A percentile compares a stretch with the other conserved stretches of the same genome.
Evolutionary conservation across 2,888 invertebrate genomes (phyloP).

Genomic region (Philereme transversata): DNA sequence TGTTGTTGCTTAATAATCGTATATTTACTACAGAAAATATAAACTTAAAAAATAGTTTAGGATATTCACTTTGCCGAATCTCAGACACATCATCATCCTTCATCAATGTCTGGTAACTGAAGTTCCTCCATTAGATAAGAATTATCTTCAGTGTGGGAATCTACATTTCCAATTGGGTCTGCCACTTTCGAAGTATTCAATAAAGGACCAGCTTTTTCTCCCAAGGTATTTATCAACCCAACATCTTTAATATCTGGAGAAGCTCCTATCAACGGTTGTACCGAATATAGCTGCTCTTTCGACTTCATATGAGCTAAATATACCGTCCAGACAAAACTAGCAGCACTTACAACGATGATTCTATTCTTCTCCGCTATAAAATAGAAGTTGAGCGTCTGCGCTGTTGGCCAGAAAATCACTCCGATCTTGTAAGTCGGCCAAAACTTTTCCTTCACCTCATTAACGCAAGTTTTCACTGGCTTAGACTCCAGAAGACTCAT

Average conservation of each 20-base stretch:
- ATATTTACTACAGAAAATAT: too few species aligned
- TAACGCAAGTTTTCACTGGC: slow-evolving; percentile 82
- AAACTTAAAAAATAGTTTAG: too few species aligned
- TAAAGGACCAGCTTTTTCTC: not conserved
- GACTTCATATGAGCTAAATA: slow-evolving; percentile 90
- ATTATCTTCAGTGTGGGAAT: not conserved
- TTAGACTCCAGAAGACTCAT: slow-evolving; percentile 89
- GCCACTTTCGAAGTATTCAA: not conserved
- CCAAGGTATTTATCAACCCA: not conserved
- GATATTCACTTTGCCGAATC: not conserved
- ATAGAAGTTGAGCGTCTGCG: slow-evolving; percentile 89
- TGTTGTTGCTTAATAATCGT: too few species aligned
- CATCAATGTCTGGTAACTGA: not conserved
- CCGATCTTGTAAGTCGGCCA: slow-evolving; percentile 89
- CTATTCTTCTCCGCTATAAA: slow-evolving; percentile 88
- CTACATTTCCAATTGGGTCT: not conserved
- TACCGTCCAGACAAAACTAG: slow-evolving; percentile 90
- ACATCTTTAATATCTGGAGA: not conserved
- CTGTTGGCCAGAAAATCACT: slow-evolving; percentile 87
- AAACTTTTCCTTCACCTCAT: slow-evolving; percentile 88
- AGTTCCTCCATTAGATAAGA: not conserved
- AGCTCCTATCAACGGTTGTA: not conserved
- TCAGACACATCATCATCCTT: not conserved
- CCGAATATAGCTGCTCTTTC: slow-evolving; percentile 53
- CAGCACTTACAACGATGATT: slow-evolving; percentile 88